phyloP scores from a whole-genome alignment of 2,113 vertebrate species.

The Equus quagga region DNA sequence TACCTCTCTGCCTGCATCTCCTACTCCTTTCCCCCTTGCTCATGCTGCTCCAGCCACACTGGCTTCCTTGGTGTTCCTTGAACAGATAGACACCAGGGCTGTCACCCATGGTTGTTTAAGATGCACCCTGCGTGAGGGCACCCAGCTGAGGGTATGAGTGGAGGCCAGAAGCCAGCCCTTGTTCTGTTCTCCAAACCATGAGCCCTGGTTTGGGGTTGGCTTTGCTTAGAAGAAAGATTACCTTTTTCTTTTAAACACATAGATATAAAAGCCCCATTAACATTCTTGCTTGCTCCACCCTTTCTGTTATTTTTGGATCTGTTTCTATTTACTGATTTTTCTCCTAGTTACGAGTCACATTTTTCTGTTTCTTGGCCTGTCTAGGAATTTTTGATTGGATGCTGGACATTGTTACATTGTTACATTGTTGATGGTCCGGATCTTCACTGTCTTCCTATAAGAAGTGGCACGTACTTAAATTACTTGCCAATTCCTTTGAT shows the following conservation, averaged over 20 bases:
- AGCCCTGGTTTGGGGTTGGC: background rate
- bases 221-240: background rate
- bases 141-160: background rate
- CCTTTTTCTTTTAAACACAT: background rate
- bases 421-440: background rate
- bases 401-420: background rate
- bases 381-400: background rate
- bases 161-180: background rate
- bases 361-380: slow-evolving; percentile 7
- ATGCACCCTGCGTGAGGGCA: no score
- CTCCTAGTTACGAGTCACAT: background rate
- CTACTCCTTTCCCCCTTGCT: background rate
- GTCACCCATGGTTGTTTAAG: background rate
- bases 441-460: background rate
- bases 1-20: no score
- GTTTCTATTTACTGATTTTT: background rate
- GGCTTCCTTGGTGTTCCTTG: background rate
- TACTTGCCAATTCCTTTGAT: slow-evolving; percentile 17
- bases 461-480: background rate
- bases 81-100: background rate
- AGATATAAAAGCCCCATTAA: background rate
- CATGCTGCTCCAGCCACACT: background rate
- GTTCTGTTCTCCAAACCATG: background rate
- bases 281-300: background rate
- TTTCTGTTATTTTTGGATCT: background rate